Evolutionary conservation across 35 echinoderm and acorn worm species (phyloP).

Genomic region (Anneissia japonica): DNA sequence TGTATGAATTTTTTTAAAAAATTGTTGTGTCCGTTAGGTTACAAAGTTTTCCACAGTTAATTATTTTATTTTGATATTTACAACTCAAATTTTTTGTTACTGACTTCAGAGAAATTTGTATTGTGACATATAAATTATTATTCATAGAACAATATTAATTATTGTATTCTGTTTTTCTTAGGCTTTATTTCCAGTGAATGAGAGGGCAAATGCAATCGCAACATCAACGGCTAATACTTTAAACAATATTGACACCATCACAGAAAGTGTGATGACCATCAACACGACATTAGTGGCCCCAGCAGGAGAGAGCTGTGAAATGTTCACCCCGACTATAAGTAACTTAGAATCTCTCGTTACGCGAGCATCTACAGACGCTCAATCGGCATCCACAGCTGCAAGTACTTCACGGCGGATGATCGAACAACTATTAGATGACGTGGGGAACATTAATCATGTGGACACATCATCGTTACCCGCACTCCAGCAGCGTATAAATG

Average conservation of each 20-base stretch:
- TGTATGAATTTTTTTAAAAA: too few relatives aligned
- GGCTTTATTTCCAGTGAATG: slow-evolving; percentile 16
- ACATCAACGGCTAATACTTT: slow-evolving; percentile 15
- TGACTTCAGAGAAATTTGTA: too few relatives aligned
- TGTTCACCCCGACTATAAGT: slow-evolving; percentile 6
- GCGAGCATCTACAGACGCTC: not conserved
- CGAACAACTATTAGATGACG: not conserved
- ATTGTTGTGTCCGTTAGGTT: too few relatives aligned
- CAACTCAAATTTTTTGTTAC: too few relatives aligned
- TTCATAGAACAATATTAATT: too few relatives aligned
- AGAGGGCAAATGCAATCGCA: slow-evolving; percentile 21
- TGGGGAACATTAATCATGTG: slow-evolving; percentile 29
- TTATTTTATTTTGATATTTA: too few relatives aligned
- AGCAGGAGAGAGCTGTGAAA: slow-evolving; percentile 20
- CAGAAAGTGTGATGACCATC: slow-evolving; percentile 16
- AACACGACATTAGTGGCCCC: slow-evolving; percentile 25
- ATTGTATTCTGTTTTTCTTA: slow-evolving; percentile 3
- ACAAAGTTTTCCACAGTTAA: too few relatives aligned
- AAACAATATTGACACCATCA: slow-evolving; percentile 22
- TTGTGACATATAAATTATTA: too few relatives aligned
- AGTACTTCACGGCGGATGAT: not conserved
- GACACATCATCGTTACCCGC: slow-evolving; percentile 34
- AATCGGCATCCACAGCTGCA: not conserved
- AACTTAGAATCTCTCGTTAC: slow-evolving; percentile 17
- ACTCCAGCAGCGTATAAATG: slow-evolving; percentile 11